A percentile compares a stretch with the other conserved stretches of the same genome.
These are phyloP conservation scores for Cantharis nigra DNA, from an alignment of 2,888 invertebrate species.

Conservation along the genomic window DNA sequence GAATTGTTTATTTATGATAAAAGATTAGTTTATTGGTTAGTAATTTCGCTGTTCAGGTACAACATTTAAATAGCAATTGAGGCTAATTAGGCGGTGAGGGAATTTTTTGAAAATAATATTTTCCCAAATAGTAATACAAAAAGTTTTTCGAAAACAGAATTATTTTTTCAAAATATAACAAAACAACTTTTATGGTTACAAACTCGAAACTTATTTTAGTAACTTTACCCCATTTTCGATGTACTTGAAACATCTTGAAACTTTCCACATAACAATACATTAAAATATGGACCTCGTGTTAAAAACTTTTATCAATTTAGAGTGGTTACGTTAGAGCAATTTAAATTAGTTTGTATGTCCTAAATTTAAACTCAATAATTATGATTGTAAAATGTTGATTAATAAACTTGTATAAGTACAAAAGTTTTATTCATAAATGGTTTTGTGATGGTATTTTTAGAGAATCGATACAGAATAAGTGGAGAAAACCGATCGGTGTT, in stretches of 20 bases:
- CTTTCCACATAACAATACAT: neutral
- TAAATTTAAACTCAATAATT: neutral
- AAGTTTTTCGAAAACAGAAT: neutral
- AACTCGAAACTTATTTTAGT: neutral
- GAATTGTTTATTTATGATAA: neutral
- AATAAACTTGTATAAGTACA: neutral
- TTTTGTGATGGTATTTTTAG: slow-evolving; percentile 1
- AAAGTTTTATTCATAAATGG: slow-evolving; percentile 1
- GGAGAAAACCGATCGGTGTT: neutral
- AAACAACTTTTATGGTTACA: neutral
- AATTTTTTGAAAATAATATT: neutral
- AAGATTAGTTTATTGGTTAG: neutral
- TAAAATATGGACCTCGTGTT: neutral
- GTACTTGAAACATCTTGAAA: neutral
- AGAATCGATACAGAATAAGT: neutral
- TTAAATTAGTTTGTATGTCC: neutral
- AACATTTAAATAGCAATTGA: neutral
- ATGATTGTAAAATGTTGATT: neutral
- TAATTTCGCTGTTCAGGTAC: neutral
- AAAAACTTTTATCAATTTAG: neutral
- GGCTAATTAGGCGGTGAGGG: neutral
- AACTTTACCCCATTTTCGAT: neutral
- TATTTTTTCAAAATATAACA: neutral
- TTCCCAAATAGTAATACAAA: neutral
- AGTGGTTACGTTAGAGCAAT: neutral